Percentiles rank a stretch among this genome's conserved stretches.
Evolutionary conservation across 1,140 invertebrate genomes (phyloP).

Genomic region (Diorhabda sublineata): DNA sequence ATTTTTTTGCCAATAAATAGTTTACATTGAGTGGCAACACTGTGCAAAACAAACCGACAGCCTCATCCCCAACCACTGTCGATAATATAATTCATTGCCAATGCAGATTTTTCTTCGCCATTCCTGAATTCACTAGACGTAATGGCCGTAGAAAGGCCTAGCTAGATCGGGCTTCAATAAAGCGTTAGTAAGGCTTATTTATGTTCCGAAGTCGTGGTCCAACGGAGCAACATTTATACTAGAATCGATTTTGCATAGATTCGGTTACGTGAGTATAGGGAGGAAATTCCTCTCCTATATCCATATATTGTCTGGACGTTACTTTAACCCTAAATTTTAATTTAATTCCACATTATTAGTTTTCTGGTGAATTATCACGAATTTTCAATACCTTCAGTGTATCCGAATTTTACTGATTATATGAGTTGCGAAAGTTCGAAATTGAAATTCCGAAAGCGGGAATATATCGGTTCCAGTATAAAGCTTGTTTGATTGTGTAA

Average conservation of each 20-base stretch:
- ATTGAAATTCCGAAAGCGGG: no score
- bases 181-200: slow-evolving; percentile 11
- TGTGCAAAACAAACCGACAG: background rate
- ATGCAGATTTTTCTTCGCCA: slow-evolving; percentile 4
- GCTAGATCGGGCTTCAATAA: slow-evolving; percentile 3
- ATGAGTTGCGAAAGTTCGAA: no score
- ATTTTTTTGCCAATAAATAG: no score
- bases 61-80: background rate
- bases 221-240: slow-evolving; percentile 1
- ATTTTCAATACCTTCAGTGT: background rate
- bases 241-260: background rate
- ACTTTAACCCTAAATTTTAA: background rate
- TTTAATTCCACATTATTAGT: slow-evolving; percentile 3
- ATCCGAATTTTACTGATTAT: no score
- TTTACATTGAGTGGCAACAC: background rate
- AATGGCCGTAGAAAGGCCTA: slow-evolving; percentile 6
- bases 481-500: no score
- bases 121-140: slow-evolving; percentile 7
- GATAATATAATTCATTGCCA: background rate
- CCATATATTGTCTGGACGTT: background rate
- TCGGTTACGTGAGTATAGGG: background rate
- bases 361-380: background rate
- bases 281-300: background rate
- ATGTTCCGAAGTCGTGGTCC: slow-evolving; percentile 2
- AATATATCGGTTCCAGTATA: no score